Evolutionary conservation across 2,113 vertebrate genomes (phyloP).

Genomic region (Haemorhous mexicanus): DNA sequence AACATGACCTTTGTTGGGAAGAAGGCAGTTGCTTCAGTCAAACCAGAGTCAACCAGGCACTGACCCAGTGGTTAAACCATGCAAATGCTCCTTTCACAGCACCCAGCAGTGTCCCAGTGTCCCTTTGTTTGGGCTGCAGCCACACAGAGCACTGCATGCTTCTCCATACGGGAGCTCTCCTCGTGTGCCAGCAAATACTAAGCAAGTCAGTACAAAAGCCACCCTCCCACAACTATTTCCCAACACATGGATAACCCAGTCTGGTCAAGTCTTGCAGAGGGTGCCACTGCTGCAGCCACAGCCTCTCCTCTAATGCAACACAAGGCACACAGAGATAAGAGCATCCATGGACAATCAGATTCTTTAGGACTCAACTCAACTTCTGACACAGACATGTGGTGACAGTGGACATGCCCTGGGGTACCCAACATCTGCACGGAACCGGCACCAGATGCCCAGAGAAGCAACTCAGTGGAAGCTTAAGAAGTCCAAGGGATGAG

Average conservation of each 20-base stretch:
- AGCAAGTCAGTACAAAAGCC: background rate
- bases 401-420: background rate
- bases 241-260: background rate
- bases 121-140: background rate
- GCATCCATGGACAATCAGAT: background rate
- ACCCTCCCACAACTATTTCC: background rate
- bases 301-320: background rate
- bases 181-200: background rate
- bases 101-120: background rate
- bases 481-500: background rate
- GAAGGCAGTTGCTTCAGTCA: background rate
- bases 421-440: accelerated
- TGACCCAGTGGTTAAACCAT: background rate
- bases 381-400: background rate
- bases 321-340: background rate
- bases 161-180: background rate
- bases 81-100: background rate
- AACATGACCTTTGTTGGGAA: constrained; percentile 18
- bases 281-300: background rate
- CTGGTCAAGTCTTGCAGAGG: background rate
- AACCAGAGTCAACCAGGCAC: background rate
- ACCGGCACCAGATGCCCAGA: background rate
- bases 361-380: background rate
- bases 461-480: background rate
- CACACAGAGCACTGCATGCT: background rate